These are phyloP conservation scores for Anableps anableps DNA, from an alignment of 2,797 vertebrate species.

Conservation along the genomic window DNA sequence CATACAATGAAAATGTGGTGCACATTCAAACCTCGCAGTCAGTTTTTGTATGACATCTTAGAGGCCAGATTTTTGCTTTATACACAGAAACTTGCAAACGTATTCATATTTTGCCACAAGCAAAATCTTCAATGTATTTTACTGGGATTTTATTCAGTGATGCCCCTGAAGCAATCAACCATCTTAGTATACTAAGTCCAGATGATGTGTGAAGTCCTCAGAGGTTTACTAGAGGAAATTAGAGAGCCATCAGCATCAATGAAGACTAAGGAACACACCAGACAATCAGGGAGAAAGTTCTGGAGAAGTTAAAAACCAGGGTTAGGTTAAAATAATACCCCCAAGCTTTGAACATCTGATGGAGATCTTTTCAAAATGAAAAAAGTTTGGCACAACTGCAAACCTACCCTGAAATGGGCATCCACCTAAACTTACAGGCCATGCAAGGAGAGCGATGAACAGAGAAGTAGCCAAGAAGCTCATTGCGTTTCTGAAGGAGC, in stretches of 20 bases:
- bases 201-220: background rate
- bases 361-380: background rate
- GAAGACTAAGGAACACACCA: background rate
- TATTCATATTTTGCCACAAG: background rate
- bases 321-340: background rate
- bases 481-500: no score
- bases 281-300: background rate
- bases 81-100: background rate
- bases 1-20: constrained; percentile 22
- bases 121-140: background rate
- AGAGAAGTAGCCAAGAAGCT: no score
- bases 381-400: background rate
- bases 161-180: background rate
- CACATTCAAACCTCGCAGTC: constrained; percentile 1
- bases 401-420: background rate
- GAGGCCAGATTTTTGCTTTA: background rate
- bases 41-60: background rate
- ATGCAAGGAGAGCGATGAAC: no score
- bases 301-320: background rate
- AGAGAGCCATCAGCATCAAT: background rate
- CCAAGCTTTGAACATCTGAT: background rate
- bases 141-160: background rate
- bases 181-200: background rate
- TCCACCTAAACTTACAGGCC: no score
- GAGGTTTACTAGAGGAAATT: background rate